Evolutionary conservation across 2,797 vertebrate genomes (phyloP).

Genomic region (Oreonectes daqikongensis): DNA sequence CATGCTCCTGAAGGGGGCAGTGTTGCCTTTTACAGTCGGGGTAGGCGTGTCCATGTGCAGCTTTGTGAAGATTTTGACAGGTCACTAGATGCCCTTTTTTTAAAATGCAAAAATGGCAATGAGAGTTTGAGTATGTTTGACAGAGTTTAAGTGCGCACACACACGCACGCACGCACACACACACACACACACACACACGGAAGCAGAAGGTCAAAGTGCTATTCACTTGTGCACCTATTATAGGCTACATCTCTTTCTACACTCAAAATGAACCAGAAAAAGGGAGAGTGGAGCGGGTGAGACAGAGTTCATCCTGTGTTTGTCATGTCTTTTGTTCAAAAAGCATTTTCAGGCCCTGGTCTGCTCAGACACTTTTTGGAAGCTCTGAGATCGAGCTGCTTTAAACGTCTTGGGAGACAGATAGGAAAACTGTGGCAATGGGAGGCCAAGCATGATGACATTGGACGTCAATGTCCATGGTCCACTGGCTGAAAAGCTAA

Average conservation of each 20-base stretch:
- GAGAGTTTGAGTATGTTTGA: conserved; percentile 40
- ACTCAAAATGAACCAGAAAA: conserved; percentile 30
- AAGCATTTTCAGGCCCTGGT: conserved; percentile 15
- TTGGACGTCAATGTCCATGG: not conserved
- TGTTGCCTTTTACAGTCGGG: conserved; percentile 45
- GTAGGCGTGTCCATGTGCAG: conserved; percentile 13
- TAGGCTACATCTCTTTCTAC: conserved; percentile 35
- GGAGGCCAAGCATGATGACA: not conserved
- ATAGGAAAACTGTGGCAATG: conserved; percentile 4
- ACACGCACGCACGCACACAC: conserved; percentile 24
- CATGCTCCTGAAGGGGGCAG: conserved; percentile 47
- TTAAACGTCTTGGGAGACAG: not conserved
- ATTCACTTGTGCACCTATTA: conserved; percentile 35
- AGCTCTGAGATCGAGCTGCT: conserved; percentile 32
- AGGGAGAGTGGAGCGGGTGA: conserved; percentile 20
- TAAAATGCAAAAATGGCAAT: conserved; percentile 50
- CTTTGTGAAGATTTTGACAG: conserved; percentile 22
- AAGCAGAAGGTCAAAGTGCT: conserved; percentile 33
- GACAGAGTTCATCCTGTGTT: conserved; percentile 28
- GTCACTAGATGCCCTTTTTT: conserved; percentile 47
- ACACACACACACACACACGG: conserved; percentile 20
- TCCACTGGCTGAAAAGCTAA: not conserved
- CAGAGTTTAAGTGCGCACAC: conserved; percentile 29
- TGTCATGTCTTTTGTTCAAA: conserved; percentile 34
- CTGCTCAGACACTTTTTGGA: not conserved